These are phyloP conservation scores for Aradophagus sp. DNA, from an alignment of 1,140 invertebrate species.

Conservation along the genomic window DNA sequence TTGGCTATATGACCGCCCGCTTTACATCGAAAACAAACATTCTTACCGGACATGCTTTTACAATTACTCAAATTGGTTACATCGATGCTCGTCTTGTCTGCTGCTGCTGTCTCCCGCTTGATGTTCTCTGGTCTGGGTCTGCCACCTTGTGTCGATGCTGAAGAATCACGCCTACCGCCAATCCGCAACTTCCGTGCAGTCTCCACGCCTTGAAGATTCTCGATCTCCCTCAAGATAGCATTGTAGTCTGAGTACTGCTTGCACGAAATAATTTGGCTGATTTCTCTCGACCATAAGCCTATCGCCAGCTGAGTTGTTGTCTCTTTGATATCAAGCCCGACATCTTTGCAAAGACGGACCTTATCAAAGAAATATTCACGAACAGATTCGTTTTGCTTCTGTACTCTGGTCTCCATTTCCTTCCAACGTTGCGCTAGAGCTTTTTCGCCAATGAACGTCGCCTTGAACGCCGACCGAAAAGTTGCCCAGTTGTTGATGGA, in stretches of 20 bases:
- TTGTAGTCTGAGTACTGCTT: constrained; percentile 5
- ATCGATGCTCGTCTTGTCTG: neutral
- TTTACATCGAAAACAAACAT: constrained; percentile 33
- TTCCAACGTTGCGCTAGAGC: constrained; percentile 16
- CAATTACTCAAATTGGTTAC: neutral
- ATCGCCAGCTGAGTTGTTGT: constrained; percentile 19
- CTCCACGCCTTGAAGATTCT: constrained; percentile 4
- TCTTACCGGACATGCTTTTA: neutral
- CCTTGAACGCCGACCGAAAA: constrained; percentile 10
- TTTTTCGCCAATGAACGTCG: constrained; percentile 21
- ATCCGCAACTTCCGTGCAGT: constrained; percentile 3
- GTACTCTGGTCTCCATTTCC: constrained; percentile 14
- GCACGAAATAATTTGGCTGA: constrained; percentile 6
- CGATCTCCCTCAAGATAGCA: constrained; percentile 10
- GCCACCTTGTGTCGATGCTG: too few species aligned
- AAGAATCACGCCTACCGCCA: too few species aligned
- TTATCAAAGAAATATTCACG: constrained; percentile 32
- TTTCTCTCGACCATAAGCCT: constrained; percentile 19
- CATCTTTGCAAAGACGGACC: constrained; percentile 12
- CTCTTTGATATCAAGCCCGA: constrained; percentile 8
- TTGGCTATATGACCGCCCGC: constrained; percentile 16
- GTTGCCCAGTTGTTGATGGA: constrained; percentile 16
- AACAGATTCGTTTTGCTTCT: constrained; percentile 16
- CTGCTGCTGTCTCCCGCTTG: neutral
- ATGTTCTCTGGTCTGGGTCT: too few species aligned